A percentile compares a stretch with the other conserved stretches of the same genome.
These are phyloP conservation scores for Philereme transversata DNA, from an alignment of 2,888 invertebrate genomes.

Conservation along the genomic window DNA sequence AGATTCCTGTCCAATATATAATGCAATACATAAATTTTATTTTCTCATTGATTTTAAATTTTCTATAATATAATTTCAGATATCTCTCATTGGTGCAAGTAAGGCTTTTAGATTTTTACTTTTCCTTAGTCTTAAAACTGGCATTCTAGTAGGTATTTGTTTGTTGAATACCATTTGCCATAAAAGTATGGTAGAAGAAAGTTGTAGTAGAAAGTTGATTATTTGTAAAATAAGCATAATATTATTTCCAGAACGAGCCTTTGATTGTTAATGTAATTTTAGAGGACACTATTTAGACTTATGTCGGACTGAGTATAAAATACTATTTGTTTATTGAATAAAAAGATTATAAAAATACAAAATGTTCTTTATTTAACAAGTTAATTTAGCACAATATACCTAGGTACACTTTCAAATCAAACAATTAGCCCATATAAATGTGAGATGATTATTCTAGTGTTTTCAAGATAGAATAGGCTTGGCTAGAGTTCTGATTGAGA, in stretches of 20 bases:
- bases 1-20: neutral
- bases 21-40: neutral
- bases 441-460: neutral
- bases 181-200: conserved; percentile 12
- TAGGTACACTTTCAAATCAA: too few species aligned
- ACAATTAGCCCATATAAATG: too few species aligned
- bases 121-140: neutral
- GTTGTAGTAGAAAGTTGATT: conserved; percentile 34
- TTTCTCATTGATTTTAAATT: neutral
- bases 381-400: too few species aligned
- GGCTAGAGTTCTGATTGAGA: conserved; percentile 68
- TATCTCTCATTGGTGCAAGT: conserved; percentile 2
- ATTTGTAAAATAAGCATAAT: conserved; percentile 55
- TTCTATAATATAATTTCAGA: too few species aligned
- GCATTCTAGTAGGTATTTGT: conserved; percentile 33
- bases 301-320: conserved; percentile 80
- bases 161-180: conserved; percentile 37
- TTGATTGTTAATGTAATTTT: conserved; percentile 65
- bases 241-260: conserved; percentile 56
- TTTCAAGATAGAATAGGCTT: conserved; percentile 62
- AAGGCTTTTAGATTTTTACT: conserved; percentile 5
- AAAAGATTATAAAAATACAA: conserved; percentile 54
- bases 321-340: conserved; percentile 77
- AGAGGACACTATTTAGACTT: conserved; percentile 64
- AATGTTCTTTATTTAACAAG: conserved; percentile 12